Evolutionary conservation across 2,797 vertebrate genomes (phyloP), one percentile per base, ranked within the genome.

Genomic region (Parotocinclus haroldoi): DNA sequence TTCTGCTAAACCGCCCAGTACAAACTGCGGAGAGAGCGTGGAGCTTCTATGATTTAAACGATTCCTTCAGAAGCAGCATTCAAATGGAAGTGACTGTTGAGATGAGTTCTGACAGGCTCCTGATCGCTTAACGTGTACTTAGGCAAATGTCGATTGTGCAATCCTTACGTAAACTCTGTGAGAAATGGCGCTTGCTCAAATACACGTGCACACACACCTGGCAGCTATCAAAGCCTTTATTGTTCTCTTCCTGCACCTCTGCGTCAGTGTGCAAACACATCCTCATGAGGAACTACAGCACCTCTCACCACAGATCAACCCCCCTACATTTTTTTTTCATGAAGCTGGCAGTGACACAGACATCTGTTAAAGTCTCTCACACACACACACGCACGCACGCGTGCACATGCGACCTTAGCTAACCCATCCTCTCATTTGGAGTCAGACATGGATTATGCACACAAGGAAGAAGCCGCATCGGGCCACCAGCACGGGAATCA

Each of bases 111-210:
- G 42, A 71, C 69, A 59, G 16, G 62, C 36, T 42, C 42, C 69
- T 46, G 69, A 65, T 65, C 62, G 52, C 19, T 63, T 18, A 52
- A 65, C 10, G 61, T 64, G 48, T 52, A 38, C 45, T 63, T 63
- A 70, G 46, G 68, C 68, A 70, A 70, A 70, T 64, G 53, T 52
- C n/a, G 56, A 59, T 70, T 67, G 59, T 9, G 8, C 56, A 77
- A 73, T 71, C 63, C 49, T 55, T 69, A 66, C 19, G 18, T 57
- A 52, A 68, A 68, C 71, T 27, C 63, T 52, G 16, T 10, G 37
- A 54, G 62, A 63, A 58, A 66, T 51, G 17, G 53, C 16, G 1
- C 18, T 63, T 42, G 48, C 7, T 36, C 40, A 48, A 55, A 59
- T n/a, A 52, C 48, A 7, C 63, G 50, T 56, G 57, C 45, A 64